Evolutionary conservation across 1,140 invertebrate genomes (phyloP).

Genomic region (Euglossa dilemma): DNA sequence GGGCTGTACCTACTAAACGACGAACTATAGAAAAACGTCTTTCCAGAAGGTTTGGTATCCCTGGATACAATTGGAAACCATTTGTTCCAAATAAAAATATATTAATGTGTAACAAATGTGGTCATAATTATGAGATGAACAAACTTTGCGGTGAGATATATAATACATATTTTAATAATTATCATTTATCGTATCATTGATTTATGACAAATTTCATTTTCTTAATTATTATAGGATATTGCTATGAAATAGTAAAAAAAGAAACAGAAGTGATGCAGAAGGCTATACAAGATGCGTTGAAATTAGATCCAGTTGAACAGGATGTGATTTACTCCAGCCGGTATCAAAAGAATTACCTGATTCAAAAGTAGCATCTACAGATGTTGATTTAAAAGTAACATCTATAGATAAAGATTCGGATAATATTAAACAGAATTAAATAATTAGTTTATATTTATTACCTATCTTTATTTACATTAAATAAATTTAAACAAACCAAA

Average conservation of each 20-base stretch:
- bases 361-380: slow-evolving; percentile 75
- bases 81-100: slow-evolving; percentile 89
- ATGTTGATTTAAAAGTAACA: slow-evolving; percentile 80
- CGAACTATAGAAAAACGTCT: slow-evolving; percentile 88
- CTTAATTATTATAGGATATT: slow-evolving; percentile 83
- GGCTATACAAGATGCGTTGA: slow-evolving; percentile 87
- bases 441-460: background rate
- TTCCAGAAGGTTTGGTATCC: slow-evolving; percentile 87
- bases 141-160: slow-evolving; percentile 89
- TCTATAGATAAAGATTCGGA: background rate
- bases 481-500: background rate
- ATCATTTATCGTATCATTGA: background rate
- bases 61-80: slow-evolving; percentile 86
- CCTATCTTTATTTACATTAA: slow-evolving; percentile 5
- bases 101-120: slow-evolving; percentile 89
- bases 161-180: slow-evolving; percentile 66
- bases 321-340: slow-evolving; percentile 92
- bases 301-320: slow-evolving; percentile 88
- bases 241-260: slow-evolving; percentile 90
- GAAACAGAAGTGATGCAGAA: slow-evolving; percentile 92
- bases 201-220: background rate
- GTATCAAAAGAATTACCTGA: slow-evolving; percentile 86
- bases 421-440: slow-evolving; percentile 9
- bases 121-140: slow-evolving; percentile 89
- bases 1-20: slow-evolving; percentile 91